phyloP scores from a whole-genome alignment of 2,113 vertebrate genomes.

The Paedocypris sp. region DNA sequence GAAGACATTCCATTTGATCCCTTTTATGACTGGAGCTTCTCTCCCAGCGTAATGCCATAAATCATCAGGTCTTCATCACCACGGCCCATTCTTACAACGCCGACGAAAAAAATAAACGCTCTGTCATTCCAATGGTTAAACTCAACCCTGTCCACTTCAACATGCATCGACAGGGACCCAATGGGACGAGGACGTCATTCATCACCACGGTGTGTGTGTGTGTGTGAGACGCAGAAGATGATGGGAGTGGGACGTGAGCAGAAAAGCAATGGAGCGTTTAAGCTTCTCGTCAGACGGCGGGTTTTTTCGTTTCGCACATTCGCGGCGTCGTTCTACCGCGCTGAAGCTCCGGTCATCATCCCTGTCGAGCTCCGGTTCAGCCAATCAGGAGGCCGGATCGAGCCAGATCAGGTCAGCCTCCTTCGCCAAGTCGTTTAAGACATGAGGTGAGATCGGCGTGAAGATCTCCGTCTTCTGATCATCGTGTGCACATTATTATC shows the following conservation, averaged over 20 bases:
- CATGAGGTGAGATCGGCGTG: no score
- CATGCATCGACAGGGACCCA: conserved; percentile 65
- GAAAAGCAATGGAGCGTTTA: conserved; percentile 70
- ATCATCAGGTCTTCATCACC: conserved; percentile 51
- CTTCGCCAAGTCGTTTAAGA: no score
- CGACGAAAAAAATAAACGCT: conserved; percentile 56
- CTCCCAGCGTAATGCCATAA: conserved; percentile 49
- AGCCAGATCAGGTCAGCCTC: no score
- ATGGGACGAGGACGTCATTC: conserved; percentile 56
- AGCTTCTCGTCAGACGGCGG: conserved; percentile 62
- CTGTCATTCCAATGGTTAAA: conserved; percentile 71
- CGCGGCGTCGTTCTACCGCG: conserved; percentile 15
- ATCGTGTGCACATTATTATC: no score
- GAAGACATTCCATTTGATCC: no score
- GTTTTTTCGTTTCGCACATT: conserved; percentile 38
- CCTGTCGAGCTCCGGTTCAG: conserved; percentile 51
- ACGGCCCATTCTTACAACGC: conserved; percentile 57
- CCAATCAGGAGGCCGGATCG: conserved; percentile 52
- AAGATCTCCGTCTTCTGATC: no score
- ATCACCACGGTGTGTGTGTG: conserved; percentile 48
- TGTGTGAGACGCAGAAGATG: conserved; percentile 56
- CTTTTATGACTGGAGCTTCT: conserved; percentile 19
- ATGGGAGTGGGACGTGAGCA: conserved; percentile 63
- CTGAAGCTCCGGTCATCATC: conserved; percentile 19
- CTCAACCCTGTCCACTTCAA: conserved; percentile 67